Evolutionary conservation across 2,113 vertebrate species (phyloP).

Genomic region (Eidolon helvum): DNA sequence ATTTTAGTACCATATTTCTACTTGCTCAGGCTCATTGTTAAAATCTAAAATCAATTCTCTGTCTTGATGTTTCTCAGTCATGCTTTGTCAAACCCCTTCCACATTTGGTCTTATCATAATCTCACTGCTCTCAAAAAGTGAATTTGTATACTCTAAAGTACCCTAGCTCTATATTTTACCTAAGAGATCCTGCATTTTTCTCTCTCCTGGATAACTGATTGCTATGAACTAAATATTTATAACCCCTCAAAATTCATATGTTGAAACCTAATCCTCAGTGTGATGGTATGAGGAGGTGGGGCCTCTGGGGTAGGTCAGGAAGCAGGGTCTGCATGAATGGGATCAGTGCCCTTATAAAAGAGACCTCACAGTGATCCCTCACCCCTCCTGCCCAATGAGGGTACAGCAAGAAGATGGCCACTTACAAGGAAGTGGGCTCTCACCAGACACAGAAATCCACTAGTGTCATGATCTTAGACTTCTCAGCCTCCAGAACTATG

Average conservation of each 20-base stretch:
- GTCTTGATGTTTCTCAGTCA: not conserved
- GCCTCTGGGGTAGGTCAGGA: not conserved
- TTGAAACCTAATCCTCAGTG: not conserved
- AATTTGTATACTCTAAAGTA: not conserved
- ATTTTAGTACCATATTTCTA: not conserved
- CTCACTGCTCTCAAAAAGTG: not conserved
- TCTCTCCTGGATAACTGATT: not conserved
- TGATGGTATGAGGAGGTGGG: not conserved
- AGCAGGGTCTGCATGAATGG: not conserved
- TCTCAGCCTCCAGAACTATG: not conserved
- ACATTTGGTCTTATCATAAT: not conserved
- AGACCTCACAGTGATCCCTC: not conserved
- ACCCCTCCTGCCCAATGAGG: not conserved
- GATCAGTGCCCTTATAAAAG: not conserved
- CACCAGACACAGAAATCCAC: not conserved
- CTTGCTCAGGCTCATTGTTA: not conserved
- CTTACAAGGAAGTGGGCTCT: not conserved
- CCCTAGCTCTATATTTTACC: not conserved
- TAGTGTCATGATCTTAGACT: fast-evolving
- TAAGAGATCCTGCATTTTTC: no score
- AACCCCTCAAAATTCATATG: not conserved
- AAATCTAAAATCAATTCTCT: not conserved
- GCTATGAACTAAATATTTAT: not conserved
- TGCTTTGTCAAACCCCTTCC: not conserved
- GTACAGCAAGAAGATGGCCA: not conserved